Base-by-base conservation (phyloP, 2,888 invertebrate genomes). In the Ennomos quercinarius region DNA sequence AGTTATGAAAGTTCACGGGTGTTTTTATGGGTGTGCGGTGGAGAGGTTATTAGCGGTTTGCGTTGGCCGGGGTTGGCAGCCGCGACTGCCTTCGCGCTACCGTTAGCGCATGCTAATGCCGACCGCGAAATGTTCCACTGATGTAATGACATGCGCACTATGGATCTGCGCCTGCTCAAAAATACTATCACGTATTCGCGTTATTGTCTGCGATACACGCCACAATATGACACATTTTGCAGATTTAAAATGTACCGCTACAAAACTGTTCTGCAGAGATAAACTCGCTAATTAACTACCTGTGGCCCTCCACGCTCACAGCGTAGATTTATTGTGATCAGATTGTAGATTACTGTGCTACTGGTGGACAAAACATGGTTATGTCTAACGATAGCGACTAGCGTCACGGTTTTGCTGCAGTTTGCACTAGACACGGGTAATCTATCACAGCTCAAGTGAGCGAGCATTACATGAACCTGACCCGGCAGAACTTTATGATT, bases 71-170 rank as follows among this genome's bases (percentile, higher is more conserved):
- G 71, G 70, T 72, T 73, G 71, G 59, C 54, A 56, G 53, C 34
- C 48, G 63, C 62, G 70, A 46, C 71, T 63, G 38, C 63, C 57
- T 58, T 60, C 66, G 69, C 58, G 74, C 80, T 79, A 88, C 90
- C 89, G 89, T 89, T 90, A 89, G 72, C 69, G 81, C 79, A 87
- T 87, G 81, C 83, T 87, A 86, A 88, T 88, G 80, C 70, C 76
- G 77, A 86, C 86, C 84, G 84, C 86, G 78, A 83, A 79, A 77
- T 84, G 78, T 78, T 82, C 76, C 73, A 80, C 80, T 78, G 78
- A 81, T 77, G 80, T 84, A 83, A 84, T 84, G 81, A 80, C 82
- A 83, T 78, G 82, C 76, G 72, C 80, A 64, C 72, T 84, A 78
- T 81, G 83, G 76, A 67, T 64, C 63, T 69, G 67, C 65, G 61